phyloP scores from a whole-genome alignment of 2,888 invertebrate genomes.

The Standfussiana lucernea region DNA sequence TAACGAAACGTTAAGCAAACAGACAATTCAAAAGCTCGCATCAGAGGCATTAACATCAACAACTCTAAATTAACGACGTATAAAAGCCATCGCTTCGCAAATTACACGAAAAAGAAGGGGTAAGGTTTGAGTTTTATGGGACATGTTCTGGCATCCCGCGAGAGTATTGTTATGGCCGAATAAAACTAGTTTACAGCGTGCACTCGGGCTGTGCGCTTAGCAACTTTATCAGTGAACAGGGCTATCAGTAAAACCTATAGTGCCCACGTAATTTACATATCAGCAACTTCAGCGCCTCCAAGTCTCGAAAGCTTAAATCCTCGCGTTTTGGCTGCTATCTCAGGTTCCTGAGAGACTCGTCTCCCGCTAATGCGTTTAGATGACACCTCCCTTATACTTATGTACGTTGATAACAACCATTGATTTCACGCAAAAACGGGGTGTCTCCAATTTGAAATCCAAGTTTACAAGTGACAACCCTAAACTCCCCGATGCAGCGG shows the following conservation, averaged over 20 bases:
- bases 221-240: conserved; percentile 78
- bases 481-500: conserved; percentile 56
- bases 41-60: conserved; percentile 65
- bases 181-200: conserved; percentile 83
- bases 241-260: conserved; percentile 39
- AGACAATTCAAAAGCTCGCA: conserved; percentile 58
- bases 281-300: not conserved
- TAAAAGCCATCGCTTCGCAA: conserved; percentile 71
- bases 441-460: conserved; percentile 14
- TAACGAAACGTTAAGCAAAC: conserved; percentile 55
- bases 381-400: conserved; percentile 13
- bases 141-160: conserved; percentile 72
- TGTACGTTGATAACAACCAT: conserved; percentile 4
- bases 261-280: conserved; percentile 9
- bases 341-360: not conserved
- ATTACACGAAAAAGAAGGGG: conserved; percentile 69
- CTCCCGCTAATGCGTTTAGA: conserved; percentile 24
- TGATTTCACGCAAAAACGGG: conserved; percentile 4
- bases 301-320: conserved; percentile 15
- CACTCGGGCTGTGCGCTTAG: conserved; percentile 77
- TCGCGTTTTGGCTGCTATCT: conserved; percentile 3
- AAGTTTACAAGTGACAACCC: conserved; percentile 44
- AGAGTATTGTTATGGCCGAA: conserved; percentile 81
- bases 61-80: conserved; percentile 71
- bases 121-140: conserved; percentile 68